Conservation (phyloP, 2,888 invertebrate species). For the Branchipolynoe longqiensis region DNA sequence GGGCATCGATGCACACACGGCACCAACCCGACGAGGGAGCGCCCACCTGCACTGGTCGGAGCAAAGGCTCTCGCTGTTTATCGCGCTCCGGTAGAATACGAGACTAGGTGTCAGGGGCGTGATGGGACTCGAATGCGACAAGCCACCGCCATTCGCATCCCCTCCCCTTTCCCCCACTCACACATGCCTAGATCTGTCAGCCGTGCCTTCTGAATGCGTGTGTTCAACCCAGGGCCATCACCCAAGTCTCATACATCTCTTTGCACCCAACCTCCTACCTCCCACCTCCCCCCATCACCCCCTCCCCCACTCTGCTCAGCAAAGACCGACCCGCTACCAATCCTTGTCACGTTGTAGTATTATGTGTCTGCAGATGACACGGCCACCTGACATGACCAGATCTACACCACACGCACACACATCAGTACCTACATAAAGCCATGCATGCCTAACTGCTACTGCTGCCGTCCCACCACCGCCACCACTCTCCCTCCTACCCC, state of each 20-base stretch:
- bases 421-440: no score
- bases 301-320: not conserved
- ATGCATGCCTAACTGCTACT: no score
- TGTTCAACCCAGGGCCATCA: no score
- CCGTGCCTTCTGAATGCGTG: no score
- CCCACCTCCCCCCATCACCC: not conserved
- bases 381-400: not conserved
- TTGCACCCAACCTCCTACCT: not conserved
- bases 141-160: not conserved
- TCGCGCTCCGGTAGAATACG: slow-evolving; percentile 12
- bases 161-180: no score
- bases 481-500: not conserved
- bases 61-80: not conserved
- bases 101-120: slow-evolving; percentile 15
- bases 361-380: no score
- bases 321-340: not conserved
- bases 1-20: no score
- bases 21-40: slow-evolving; percentile 15
- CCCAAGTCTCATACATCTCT: not conserved
- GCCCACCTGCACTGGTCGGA: slow-evolving; percentile 10
- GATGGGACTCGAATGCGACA: slow-evolving; percentile 10
- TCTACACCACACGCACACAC: no score
- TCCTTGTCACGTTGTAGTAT: no score
- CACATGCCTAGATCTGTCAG: no score
- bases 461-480: not conserved